Conservation (phyloP, 2,113 vertebrate genomes). For the Gadus chalcogrammus region DNA sequence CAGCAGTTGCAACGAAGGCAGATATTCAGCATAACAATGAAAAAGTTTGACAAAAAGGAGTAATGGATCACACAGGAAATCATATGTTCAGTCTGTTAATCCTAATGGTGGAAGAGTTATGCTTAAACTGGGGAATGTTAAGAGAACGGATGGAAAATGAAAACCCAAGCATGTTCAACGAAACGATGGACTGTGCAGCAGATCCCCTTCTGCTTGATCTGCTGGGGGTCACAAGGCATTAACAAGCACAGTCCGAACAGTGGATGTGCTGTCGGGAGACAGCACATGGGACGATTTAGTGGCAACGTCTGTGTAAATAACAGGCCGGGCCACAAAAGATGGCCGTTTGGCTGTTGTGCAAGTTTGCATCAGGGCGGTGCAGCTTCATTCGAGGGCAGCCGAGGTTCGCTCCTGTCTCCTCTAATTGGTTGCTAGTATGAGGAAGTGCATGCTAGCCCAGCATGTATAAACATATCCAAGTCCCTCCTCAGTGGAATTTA, state of each 20-base stretch:
- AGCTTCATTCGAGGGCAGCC: not conserved
- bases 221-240: constrained; percentile 47
- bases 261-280: constrained; percentile 22
- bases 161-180: too few species aligned
- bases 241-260: constrained; percentile 27
- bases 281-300: not conserved
- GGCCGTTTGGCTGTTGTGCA: not conserved
- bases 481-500: constrained; percentile 31
- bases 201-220: constrained; percentile 43
- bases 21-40: constrained; percentile 6
- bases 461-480: constrained; percentile 41
- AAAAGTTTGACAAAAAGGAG: constrained; percentile 28
- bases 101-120: too few species aligned
- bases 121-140: too few species aligned
- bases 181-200: constrained; percentile 25
- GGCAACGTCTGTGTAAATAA: not conserved
- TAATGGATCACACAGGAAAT: constrained; percentile 3
- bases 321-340: not conserved
- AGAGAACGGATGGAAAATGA: too few species aligned
- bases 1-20: not conserved
- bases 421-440: constrained; percentile 12
- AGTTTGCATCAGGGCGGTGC: constrained; percentile 2
- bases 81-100: not conserved
- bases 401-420: not conserved
- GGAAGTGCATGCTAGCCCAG: not conserved